Conservation (phyloP, 1,140 invertebrate genomes). For the Drosophila tropicalis region DNA sequence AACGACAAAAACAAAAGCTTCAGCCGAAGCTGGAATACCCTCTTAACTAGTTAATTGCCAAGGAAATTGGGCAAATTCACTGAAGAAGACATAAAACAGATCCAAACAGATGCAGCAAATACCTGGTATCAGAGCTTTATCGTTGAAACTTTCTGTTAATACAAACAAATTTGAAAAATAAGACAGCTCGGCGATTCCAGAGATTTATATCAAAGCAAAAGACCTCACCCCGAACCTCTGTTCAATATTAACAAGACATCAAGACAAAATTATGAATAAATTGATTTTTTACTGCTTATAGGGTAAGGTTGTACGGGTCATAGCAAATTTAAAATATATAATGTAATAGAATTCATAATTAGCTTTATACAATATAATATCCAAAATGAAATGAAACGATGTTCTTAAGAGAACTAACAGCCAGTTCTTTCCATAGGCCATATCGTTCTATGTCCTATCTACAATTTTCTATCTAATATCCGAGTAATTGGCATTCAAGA, state of each 20-base stretch:
- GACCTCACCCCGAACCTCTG: too few species aligned
- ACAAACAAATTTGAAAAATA: too few species aligned
- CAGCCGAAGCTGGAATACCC: not conserved
- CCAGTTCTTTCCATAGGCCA: not conserved
- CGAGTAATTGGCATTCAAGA: not conserved
- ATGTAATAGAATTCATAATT: not conserved
- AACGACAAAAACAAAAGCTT: not conserved
- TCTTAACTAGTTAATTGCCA: not conserved
- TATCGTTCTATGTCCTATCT: too few species aligned
- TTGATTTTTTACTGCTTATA: not conserved
- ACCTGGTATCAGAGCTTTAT: too few species aligned
- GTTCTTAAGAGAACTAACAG: not conserved
- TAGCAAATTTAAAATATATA: too few species aligned
- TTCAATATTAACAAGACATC: too few species aligned
- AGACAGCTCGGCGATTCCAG: too few species aligned
- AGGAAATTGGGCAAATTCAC: not conserved
- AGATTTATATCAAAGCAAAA: too few species aligned
- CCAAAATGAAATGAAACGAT: not conserved
- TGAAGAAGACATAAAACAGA: not conserved
- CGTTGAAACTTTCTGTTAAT: too few species aligned
- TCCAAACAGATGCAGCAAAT: not conserved
- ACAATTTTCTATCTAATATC: too few species aligned
- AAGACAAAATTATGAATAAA: not conserved
- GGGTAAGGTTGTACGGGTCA: not conserved
- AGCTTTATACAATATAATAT: not conserved